Conservation (phyloP, 92 coral and sea anemone genomes). For the Isaurus tuberculatus region DNA sequence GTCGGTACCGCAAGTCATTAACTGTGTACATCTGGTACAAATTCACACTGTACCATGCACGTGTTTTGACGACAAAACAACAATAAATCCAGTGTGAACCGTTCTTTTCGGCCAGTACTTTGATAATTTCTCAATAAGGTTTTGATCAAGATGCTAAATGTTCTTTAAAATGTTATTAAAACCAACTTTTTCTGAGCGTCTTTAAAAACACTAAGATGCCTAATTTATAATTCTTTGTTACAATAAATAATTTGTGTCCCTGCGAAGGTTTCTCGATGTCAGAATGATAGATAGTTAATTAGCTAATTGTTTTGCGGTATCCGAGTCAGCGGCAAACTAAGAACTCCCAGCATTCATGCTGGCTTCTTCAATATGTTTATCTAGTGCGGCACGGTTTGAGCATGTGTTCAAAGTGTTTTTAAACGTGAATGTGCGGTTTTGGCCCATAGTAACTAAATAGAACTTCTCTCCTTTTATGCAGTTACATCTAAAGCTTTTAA, state of each 20-base stretch:
- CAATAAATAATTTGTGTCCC: conserved; percentile 20
- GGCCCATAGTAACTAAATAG: neutral
- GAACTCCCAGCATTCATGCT: conserved; percentile 49
- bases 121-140: neutral
- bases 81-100: conserved; percentile 25
- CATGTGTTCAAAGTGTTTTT: conserved; percentile 26
- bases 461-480: neutral
- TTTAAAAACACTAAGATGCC: neutral
- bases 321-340: conserved; percentile 45
- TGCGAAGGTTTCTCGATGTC: conserved; percentile 35
- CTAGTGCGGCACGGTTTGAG: conserved; percentile 44
- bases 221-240: neutral
- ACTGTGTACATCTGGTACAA: conserved; percentile 42
- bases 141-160: neutral
- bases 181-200: neutral
- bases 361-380: conserved; percentile 49
- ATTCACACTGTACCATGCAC: conserved; percentile 17
- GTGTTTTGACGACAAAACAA: conserved; percentile 29
- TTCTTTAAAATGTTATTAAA: neutral
- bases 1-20: conserved; percentile 39
- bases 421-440: conserved; percentile 19
- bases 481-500: conserved; percentile 5
- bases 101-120: neutral
- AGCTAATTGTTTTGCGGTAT: conserved; percentile 51
- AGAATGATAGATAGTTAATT: conserved; percentile 49